These are phyloP conservation scores for Microcebus murinus DNA, from an alignment of 2,113 vertebrate species.

Conservation along the genomic window DNA sequence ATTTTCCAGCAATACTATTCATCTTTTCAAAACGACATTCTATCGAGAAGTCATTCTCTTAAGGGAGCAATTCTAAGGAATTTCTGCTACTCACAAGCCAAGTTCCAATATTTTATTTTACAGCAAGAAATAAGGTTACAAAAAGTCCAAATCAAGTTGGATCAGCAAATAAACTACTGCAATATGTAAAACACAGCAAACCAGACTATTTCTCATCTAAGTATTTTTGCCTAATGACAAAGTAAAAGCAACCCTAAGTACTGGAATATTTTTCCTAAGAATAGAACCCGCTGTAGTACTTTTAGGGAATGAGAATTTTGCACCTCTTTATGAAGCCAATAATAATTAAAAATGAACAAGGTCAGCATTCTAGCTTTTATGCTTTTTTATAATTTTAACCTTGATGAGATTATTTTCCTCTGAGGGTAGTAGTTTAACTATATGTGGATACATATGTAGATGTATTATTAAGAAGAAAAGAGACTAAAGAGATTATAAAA, in stretches of 20 bases:
- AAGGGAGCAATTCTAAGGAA: slow-evolving; percentile 53
- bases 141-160: slow-evolving; percentile 18
- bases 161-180: slow-evolving; percentile 19
- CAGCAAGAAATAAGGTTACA: slow-evolving; percentile 48
- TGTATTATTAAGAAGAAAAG: background rate
- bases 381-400: background rate
- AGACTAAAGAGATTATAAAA: background rate
- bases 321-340: background rate
- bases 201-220: background rate
- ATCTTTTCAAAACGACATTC: slow-evolving; percentile 55
- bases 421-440: background rate
- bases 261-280: background rate
- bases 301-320: background rate
- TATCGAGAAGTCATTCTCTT: slow-evolving; percentile 3
- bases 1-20: background rate
- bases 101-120: slow-evolving; percentile 62
- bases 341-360: background rate
- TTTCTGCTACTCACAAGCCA: background rate
- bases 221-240: background rate
- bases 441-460: background rate
- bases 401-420: background rate
- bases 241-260: background rate
- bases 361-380: background rate
- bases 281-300: background rate
- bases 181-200: background rate